A percentile compares a stretch with the other conserved stretches of the same genome.
These are phyloP conservation scores for Campaea margaritaria DNA, from an alignment of 2,888 invertebrate genomes.

Conservation along the genomic window DNA sequence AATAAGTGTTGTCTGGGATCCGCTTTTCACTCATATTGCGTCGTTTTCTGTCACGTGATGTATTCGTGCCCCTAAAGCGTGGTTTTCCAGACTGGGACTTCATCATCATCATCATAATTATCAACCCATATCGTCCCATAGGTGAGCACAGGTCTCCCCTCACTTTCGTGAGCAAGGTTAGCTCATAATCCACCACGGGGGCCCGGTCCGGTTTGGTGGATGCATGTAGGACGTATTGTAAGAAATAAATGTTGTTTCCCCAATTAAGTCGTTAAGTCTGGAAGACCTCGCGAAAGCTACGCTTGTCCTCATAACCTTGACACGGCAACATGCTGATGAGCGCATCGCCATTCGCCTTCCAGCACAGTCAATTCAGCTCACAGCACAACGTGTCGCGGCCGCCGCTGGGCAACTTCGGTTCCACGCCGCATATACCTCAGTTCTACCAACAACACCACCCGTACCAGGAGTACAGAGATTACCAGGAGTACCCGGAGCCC, in stretches of 20 bases:
- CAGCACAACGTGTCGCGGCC: conserved; percentile 81
- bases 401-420: conserved; percentile 78
- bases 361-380: conserved; percentile 85
- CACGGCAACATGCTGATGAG: conserved; percentile 40
- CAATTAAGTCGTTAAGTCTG: conserved; percentile 3
- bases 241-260: not conserved
- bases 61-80: not conserved
- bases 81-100: conserved; percentile 14
- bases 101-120: too few relatives aligned
- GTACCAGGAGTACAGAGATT: conserved; percentile 65
- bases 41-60: conserved; percentile 20
- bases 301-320: conserved; percentile 12
- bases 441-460: conserved; percentile 49
- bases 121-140: too few relatives aligned
- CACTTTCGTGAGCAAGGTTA: too few relatives aligned
- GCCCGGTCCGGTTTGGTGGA: too few relatives aligned
- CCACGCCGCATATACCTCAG: conserved; percentile 79
- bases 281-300: conserved; percentile 3
- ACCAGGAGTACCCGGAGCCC: conserved; percentile 62
- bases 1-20: conserved; percentile 2
- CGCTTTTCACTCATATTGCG: conserved; percentile 26
- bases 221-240: not conserved
- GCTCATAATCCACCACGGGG: too few relatives aligned
- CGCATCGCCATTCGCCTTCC: conserved; percentile 55
- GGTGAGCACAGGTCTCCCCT: too few relatives aligned